Conservation (phyloP, 2,888 invertebrate species). For the Heteropelma amictum region DNA sequence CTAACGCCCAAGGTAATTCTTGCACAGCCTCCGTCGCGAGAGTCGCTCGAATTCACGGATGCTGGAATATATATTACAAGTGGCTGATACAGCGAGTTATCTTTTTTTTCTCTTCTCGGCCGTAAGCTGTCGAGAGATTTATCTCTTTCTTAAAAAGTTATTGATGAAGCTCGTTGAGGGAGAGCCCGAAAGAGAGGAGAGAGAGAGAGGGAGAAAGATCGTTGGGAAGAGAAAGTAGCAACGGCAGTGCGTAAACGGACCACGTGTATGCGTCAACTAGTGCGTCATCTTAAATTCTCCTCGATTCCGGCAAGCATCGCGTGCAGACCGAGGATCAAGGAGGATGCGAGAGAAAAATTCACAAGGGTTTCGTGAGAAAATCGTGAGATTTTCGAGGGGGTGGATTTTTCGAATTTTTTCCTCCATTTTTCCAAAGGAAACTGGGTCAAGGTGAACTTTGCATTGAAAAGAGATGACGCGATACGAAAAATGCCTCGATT, state of each 20-base stretch:
- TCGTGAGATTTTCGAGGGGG: too few relatives aligned
- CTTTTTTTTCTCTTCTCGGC: background rate
- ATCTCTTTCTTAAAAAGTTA: conserved; percentile 36
- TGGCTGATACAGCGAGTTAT: background rate
- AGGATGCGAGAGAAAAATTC: background rate
- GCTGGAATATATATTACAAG: background rate
- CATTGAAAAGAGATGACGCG: too few relatives aligned
- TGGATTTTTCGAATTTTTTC: too few relatives aligned
- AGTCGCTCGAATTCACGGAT: conserved; percentile 23
- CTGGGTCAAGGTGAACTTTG: too few relatives aligned
- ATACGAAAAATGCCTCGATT: too few relatives aligned
- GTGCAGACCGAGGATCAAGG: background rate
- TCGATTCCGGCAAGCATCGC: conserved; percentile 22
- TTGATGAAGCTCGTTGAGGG: conserved; percentile 26
- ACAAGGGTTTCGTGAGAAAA: too few relatives aligned
- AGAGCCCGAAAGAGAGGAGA: background rate
- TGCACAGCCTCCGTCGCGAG: conserved; percentile 12
- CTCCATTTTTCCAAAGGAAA: too few relatives aligned
- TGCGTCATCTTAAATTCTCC: conserved; percentile 44
- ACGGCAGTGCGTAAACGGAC: conserved; percentile 5
- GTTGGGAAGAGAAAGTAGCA: conserved; percentile 46
- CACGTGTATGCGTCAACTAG: conserved; percentile 31
- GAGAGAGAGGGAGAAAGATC: conserved; percentile 10
- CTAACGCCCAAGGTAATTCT: conserved; percentile 43
- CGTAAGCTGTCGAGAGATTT: background rate